Conservation (phyloP, 2,113 vertebrate genomes). For the Notarius lentiginosus region DNA sequence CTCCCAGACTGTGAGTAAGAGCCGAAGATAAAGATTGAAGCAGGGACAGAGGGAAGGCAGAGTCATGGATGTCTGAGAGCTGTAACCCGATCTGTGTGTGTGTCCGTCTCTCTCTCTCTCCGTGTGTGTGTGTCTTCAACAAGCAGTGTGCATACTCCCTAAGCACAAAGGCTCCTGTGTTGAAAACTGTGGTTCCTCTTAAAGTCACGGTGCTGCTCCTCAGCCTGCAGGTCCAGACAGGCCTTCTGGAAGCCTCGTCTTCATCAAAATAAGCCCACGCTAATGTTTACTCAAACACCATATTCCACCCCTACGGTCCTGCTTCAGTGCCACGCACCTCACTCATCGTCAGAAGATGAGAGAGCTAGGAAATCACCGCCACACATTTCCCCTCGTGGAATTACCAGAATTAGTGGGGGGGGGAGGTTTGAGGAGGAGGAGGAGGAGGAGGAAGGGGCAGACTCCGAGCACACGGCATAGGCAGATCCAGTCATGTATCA, state of each 20-base stretch:
- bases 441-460: neutral
- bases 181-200: constrained; percentile 45
- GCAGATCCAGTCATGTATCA: constrained; percentile 34
- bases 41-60: constrained; percentile 15
- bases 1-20: constrained; percentile 38
- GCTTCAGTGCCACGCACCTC: constrained; percentile 31
- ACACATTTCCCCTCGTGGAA: neutral
- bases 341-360: neutral
- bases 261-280: constrained; percentile 49
- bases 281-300: constrained; percentile 39
- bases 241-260: constrained; percentile 20
- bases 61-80: constrained; percentile 37
- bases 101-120: neutral
- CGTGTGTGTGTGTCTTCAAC: constrained; percentile 23
- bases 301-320: constrained; percentile 44
- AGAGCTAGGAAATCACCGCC: constrained; percentile 5
- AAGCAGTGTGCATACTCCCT: constrained; percentile 43
- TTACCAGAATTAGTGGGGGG: neutral
- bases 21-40: constrained; percentile 38
- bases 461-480: neutral
- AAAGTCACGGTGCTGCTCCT: constrained; percentile 33
- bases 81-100: constrained; percentile 49
- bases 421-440: too few relatives aligned
- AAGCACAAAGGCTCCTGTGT: constrained; percentile 52
- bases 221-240: constrained; percentile 49